Evolutionary conservation across 2,888 invertebrate genomes (phyloP).

Genomic region (Crossocerus cetratus): DNA sequence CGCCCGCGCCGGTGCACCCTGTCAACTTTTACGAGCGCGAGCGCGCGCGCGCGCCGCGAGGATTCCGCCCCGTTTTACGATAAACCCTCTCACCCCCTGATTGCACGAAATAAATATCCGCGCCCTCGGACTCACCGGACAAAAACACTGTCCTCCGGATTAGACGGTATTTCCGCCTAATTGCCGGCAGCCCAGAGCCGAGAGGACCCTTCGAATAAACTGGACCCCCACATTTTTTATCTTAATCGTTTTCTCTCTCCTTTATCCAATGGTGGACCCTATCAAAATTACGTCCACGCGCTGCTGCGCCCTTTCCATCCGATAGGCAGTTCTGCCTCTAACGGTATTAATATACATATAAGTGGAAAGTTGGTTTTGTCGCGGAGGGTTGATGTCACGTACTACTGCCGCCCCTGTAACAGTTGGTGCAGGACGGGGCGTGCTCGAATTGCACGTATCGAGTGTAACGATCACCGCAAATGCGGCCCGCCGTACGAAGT

Average conservation of each 20-base stretch:
- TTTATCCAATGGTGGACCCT: too few species aligned
- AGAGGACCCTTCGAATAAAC: too few species aligned
- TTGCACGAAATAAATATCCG: conserved; percentile 33
- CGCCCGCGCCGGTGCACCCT: not conserved
- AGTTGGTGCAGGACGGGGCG: conserved; percentile 22
- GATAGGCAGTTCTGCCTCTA: too few species aligned
- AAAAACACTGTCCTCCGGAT: not conserved
- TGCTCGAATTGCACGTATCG: conserved; percentile 27
- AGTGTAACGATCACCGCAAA: conserved; percentile 38
- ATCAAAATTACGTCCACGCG: too few species aligned
- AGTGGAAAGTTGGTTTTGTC: too few species aligned
- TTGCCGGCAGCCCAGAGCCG: too few species aligned
- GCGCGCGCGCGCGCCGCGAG: too few species aligned
- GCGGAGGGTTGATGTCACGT: too few species aligned
- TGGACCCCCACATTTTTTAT: too few species aligned
- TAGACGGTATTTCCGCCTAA: not conserved
- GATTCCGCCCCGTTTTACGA: conserved; percentile 28
- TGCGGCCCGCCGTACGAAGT: conserved; percentile 33
- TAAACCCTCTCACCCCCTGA: conserved; percentile 12
- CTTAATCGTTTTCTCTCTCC: too few species aligned
- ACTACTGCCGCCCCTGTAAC: not conserved
- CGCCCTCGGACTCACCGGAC: not conserved
- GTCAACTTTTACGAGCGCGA: conserved; percentile 32
- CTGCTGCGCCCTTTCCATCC: too few species aligned
- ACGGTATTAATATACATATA: too few species aligned